phyloP scores from a whole-genome alignment of 2,113 vertebrate species.

The Copsychus sechellarum region DNA sequence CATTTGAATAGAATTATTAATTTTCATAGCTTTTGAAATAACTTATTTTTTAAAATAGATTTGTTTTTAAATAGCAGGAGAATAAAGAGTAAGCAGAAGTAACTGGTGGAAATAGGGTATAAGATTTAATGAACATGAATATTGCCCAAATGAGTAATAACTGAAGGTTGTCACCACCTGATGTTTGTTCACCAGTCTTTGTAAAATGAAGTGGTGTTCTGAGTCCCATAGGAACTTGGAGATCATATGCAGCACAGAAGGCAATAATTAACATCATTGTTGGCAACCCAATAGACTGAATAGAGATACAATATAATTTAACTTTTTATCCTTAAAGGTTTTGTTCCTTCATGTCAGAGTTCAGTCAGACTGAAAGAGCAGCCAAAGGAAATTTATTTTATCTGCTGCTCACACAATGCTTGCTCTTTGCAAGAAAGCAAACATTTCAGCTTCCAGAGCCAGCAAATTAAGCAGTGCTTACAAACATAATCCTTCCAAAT shows the following conservation, averaged over 20 bases:
- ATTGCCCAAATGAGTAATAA: background rate
- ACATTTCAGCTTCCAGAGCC: background rate
- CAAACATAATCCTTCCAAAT: constrained; percentile 27
- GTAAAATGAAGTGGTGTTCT: background rate
- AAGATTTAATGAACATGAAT: background rate
- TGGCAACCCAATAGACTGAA: background rate
- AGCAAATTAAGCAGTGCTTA: background rate
- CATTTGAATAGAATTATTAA: background rate
- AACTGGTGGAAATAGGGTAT: background rate
- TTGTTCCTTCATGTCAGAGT: background rate
- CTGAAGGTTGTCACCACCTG: background rate
- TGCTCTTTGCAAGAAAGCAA: constrained; percentile 17
- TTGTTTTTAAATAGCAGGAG: background rate
- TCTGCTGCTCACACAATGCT: background rate
- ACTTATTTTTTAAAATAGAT: background rate
- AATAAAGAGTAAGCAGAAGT: background rate
- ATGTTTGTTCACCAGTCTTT: background rate
- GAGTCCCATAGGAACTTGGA: background rate
- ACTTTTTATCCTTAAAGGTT: background rate
- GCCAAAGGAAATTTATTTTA: background rate
- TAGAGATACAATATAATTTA: background rate
- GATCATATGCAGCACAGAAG: background rate
- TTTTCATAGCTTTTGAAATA: background rate
- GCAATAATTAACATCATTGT: constrained; percentile 8
- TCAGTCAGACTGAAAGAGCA: background rate